Base-by-base conservation (phyloP, 2,888 invertebrate species). In the Drosophila fungiperda region DNA sequence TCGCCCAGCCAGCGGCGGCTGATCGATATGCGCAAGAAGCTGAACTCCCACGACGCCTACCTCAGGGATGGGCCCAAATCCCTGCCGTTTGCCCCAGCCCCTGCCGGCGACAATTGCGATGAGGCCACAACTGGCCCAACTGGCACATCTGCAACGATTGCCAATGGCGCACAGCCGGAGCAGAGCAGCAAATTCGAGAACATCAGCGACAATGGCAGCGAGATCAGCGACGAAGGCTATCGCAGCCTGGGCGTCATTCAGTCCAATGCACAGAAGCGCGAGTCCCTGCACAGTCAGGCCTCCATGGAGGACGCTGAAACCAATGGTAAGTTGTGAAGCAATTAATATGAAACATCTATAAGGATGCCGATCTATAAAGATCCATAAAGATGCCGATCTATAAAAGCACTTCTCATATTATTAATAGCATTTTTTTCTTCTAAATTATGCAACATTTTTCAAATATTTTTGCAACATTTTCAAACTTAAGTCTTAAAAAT, bases 181-280 rank as follows among this genome's bases (percentile, higher is more conserved):
- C 87, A 87, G 67, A 82, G 72, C 61, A 82, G 80, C 76, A 92
- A 94, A 70, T 93, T 94, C 29, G 95, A 95, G 83, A 95, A 95
- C 74, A 95, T 95, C 11, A 96, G 96, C 62, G 96, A 97, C 91
- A 96, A 97, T 82, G 96, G 97, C 12, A 97, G 97, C 67, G 97
- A 97, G 92, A 96, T 97, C 32, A 97, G 97, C 33, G 97, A 97
- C 92, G 97, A 97, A 90, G 97, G 97, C 0, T 97, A 97, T 92
- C 95, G 97, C 87, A 97, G 97, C 90, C 93, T 97, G 87, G 97
- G 97, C 0, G 94, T 96, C 54, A 95, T 95, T 50, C 95, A 95
- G 73, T 93, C 94, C 60, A 92, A 83, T 69, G 91, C 94, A 3
- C 94, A 94, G 74, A 95, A 96, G 78, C 93, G 96, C 89, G 94